Evolutionary conservation across 2,113 vertebrate species (phyloP).

Genomic region (Sinocyclocheilus anophthalmus): DNA sequence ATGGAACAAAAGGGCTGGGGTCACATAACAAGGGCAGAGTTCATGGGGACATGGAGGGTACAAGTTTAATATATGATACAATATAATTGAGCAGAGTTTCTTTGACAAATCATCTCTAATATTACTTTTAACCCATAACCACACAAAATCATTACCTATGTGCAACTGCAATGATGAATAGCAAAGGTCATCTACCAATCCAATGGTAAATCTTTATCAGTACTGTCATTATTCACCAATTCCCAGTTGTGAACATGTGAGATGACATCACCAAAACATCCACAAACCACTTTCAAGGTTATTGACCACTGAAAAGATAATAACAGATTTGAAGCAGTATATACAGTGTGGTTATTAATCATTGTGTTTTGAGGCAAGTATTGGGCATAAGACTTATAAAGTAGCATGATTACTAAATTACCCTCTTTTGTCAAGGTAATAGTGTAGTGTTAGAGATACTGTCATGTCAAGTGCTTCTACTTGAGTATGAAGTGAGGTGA

Average conservation of each 20-base stretch:
- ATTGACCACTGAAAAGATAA: constrained; percentile 14
- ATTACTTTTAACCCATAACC: background rate
- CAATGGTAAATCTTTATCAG: background rate
- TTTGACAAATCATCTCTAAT: too few relatives aligned
- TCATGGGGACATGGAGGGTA: too few relatives aligned
- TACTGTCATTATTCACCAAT: constrained; percentile 23
- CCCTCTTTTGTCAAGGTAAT: background rate
- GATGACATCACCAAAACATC: constrained; percentile 15
- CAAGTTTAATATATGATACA: too few relatives aligned
- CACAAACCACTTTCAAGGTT: constrained; percentile 5
- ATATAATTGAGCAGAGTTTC: too few relatives aligned
- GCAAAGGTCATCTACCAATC: constrained; percentile 33
- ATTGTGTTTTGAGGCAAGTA: background rate
- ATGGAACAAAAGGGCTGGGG: too few relatives aligned
- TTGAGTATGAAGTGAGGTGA: background rate
- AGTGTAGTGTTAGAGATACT: background rate
- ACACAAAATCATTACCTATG: background rate
- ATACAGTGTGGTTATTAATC: constrained; percentile 6
- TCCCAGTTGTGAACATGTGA: constrained; percentile 31
- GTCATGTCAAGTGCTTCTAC: background rate
- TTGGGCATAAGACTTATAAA: background rate
- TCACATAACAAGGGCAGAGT: too few relatives aligned
- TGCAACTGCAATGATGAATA: background rate
- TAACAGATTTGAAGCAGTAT: constrained; percentile 28
- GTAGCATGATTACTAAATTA: constrained; percentile 24